These are phyloP conservation scores for Scrobipalpa costella DNA, from an alignment of 2,888 invertebrate genomes.

Conservation along the genomic window DNA sequence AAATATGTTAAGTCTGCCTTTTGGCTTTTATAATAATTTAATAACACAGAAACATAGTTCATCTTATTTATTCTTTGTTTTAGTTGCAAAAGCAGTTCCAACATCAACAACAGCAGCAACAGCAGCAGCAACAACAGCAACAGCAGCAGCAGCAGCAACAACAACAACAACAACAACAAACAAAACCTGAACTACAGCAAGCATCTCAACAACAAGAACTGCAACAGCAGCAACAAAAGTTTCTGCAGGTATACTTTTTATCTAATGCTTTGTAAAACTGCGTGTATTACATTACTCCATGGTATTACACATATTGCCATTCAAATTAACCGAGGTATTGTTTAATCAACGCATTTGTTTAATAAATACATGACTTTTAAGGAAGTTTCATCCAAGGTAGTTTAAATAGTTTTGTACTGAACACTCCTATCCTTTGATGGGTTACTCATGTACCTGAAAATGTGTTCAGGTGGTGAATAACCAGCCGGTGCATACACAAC, in stretches of 20 bases:
- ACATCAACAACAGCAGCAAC: constrained; percentile 54
- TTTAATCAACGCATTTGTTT: no score
- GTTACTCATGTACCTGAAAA: not conserved
- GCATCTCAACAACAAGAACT: constrained; percentile 74
- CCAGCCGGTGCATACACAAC: constrained; percentile 64
- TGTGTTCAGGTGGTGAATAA: constrained; percentile 46
- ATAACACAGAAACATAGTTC: no score
- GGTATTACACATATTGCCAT: no score
- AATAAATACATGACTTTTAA: no score
- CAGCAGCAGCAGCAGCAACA: constrained; percentile 76
- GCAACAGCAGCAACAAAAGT: constrained; percentile 74
- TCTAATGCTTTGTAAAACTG: no score
- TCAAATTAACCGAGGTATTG: no score
- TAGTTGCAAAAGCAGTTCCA: constrained; percentile 66
- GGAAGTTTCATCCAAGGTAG: not conserved
- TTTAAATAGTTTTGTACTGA: no score
- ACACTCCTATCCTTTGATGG: no score
- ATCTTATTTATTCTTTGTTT: not conserved
- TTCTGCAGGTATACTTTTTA: constrained; percentile 59
- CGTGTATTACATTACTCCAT: no score
- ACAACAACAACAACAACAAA: constrained; percentile 59
- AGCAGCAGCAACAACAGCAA: constrained; percentile 57
- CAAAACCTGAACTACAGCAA: constrained; percentile 66
- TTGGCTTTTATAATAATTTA: not conserved
- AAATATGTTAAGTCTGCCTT: constrained; percentile 32